Evolutionary conservation across 2,797 vertebrate genomes (phyloP).

Genomic region (Dendrocincla tyrannina): DNA sequence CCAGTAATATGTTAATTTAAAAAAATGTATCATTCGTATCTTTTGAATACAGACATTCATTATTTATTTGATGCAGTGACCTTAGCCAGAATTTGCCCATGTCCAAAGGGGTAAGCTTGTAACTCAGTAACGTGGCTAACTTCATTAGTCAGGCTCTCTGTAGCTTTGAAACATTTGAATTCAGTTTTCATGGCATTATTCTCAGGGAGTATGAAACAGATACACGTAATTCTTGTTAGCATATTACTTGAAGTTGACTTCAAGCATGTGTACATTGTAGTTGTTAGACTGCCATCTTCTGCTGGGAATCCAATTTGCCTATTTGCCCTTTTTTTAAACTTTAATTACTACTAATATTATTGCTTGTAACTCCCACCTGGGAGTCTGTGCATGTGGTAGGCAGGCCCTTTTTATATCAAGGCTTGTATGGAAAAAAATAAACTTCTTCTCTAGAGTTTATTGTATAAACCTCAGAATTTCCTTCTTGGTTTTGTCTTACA

Average conservation of each 20-base stretch:
- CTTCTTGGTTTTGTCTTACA: not conserved
- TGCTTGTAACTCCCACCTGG: not conserved
- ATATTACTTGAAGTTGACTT: slow-evolving; percentile 46
- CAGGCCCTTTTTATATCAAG: not conserved
- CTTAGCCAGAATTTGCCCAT: not conserved
- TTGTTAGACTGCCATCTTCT: not conserved
- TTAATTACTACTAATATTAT: not conserved
- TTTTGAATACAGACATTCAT: slow-evolving; percentile 21
- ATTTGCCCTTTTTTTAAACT: not conserved
- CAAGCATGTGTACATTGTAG: slow-evolving; percentile 10
- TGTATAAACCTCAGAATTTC: not conserved
- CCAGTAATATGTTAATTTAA: not conserved
- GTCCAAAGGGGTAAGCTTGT: slow-evolving; percentile 8
- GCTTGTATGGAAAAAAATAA: not conserved
- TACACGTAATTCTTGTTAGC: slow-evolving; percentile 31
- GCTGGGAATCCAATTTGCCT: slow-evolving; percentile 7
- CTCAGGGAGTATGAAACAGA: slow-evolving; percentile 23
- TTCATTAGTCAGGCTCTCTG: slow-evolving; percentile 53
- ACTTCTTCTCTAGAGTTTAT: not conserved
- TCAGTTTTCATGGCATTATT: slow-evolving; percentile 47
- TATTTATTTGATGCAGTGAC: slow-evolving; percentile 40
- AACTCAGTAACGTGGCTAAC: not conserved
- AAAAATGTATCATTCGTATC: not conserved
- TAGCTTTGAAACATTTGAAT: slow-evolving; percentile 31
- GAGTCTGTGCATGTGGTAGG: not conserved